A percentile compares a stretch with the other conserved stretches of the same genome.
Conservation (phyloP, 2,113 vertebrate genomes). For the Gambusia holbrooki region DNA sequence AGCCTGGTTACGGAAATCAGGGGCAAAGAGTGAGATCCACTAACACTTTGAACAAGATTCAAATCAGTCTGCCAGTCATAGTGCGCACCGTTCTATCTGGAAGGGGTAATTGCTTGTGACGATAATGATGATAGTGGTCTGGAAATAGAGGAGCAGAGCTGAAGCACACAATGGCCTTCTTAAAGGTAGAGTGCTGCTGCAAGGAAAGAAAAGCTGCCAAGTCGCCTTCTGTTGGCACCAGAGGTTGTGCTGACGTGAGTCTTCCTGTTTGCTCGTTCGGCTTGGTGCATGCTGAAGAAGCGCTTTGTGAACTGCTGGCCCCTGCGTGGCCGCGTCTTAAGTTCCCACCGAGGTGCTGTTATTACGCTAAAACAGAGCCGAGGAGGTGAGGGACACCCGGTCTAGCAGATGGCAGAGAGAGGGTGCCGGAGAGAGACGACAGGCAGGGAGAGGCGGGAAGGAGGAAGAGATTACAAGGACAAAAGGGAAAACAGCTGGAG, state of each 20-base stretch:
- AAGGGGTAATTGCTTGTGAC: slow-evolving; percentile 32
- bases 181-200: slow-evolving; percentile 4
- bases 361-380: slow-evolving; percentile 55
- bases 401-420: slow-evolving; percentile 53
- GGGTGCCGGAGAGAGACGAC: slow-evolving; percentile 38
- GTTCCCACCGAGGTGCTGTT: slow-evolving; percentile 64
- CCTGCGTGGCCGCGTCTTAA: slow-evolving; percentile 40
- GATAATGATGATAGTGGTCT: slow-evolving; percentile 47
- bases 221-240: slow-evolving; percentile 25
- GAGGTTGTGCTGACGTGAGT: slow-evolving; percentile 61
- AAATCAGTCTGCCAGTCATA: slow-evolving; percentile 41
- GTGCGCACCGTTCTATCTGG: slow-evolving; percentile 26
- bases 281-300: slow-evolving; percentile 61
- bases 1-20: slow-evolving; percentile 52
- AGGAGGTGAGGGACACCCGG: slow-evolving; percentile 21
- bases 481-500: slow-evolving; percentile 19
- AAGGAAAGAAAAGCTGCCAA: slow-evolving; percentile 8
- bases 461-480: slow-evolving; percentile 23
- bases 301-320: slow-evolving; percentile 55
- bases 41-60: slow-evolving; percentile 34
- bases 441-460: background rate
- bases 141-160: slow-evolving; percentile 42
- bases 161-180: slow-evolving; percentile 35
- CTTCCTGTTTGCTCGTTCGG: slow-evolving; percentile 46
- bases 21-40: slow-evolving; percentile 39